phyloP scores from a whole-genome alignment of 2,888 invertebrate genomes.

The Diogma glabrata region DNA sequence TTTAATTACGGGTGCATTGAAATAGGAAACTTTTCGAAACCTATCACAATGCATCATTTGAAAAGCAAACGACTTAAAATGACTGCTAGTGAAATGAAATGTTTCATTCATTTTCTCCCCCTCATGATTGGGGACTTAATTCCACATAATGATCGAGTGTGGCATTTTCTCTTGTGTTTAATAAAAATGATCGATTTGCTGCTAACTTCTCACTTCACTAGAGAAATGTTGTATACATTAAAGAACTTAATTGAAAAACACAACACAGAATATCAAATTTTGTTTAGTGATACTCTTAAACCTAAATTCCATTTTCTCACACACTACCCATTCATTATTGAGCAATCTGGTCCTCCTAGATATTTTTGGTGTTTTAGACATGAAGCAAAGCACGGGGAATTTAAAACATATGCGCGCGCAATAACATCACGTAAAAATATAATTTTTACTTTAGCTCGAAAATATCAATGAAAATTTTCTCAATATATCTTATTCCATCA shows the following conservation, averaged over 20 bases:
- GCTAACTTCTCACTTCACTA: neutral
- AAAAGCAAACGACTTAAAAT: conserved; percentile 5
- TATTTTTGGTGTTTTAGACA: conserved; percentile 1
- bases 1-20: conserved; percentile 12
- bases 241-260: conserved; percentile 10
- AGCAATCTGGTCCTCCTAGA: neutral
- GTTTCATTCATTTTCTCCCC: neutral
- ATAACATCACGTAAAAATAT: neutral
- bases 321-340: neutral
- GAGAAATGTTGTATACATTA: neutral
- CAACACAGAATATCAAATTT: neutral
- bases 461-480: conserved; percentile 8
- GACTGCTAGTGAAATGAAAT: conserved; percentile 12
- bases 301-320: neutral
- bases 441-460: neutral
- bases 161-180: conserved; percentile 10
- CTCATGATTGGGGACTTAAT: conserved; percentile 10
- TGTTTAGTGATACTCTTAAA: neutral
- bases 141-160: conserved; percentile 7
- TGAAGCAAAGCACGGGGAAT: neutral
- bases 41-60: conserved; percentile 9
- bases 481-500: too few species aligned
- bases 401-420: conserved; percentile 1
- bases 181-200: conserved; percentile 11
- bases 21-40: neutral